Base-by-base conservation (phyloP, 2,113 vertebrate genomes). In the Manacus vitellinus region DNA sequence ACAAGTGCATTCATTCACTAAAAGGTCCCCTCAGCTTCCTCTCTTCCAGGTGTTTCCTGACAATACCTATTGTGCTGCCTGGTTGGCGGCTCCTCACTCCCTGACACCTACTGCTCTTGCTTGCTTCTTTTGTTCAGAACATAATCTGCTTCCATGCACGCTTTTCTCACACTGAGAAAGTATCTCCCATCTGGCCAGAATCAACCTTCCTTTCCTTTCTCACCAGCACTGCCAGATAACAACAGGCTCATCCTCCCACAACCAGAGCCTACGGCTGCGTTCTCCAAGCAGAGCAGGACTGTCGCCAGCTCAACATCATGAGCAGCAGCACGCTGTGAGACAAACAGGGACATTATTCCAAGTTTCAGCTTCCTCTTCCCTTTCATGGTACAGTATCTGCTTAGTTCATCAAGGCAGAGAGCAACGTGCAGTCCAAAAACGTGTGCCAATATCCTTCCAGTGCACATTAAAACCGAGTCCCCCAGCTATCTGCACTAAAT, bases 161-260 rank as follows among this genome's bases (percentile, higher is more conserved):
- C 95, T 97, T 92, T 97, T 97, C 97, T 97, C 97, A 97, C 97
- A 94, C 83, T 52, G 81, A 96, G 95, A 96, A 95, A 97, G 92
- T 0, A 87, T 94, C 97, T 97, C 97, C 94, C 97, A 92, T 80
- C 89, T 97, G 97, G 97, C 98, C 97, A 98, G 97, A 94, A 96
- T 97, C 97, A 98, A 97, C 98, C 97, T 96, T 98, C 97, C 67
- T 97, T 98, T 98, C 98, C 98, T 98, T 98, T 98, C 98, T 98
- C 98, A 98, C 98, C 96, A 95, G 51, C 92, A 63, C 89, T 98
- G 98, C 98, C 98, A 98, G 98, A 94, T 95, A 94, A 91, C 88
- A 82, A 93, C 86, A 59, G 89, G 82, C 93, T 96, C 79, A 94
- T 92, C 97, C 94, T 97, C 97, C 97, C 39, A 52, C 97, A 73